Base-by-base conservation (phyloP, 2,888 invertebrate genomes). In the Anoplius nigerrimus region DNA sequence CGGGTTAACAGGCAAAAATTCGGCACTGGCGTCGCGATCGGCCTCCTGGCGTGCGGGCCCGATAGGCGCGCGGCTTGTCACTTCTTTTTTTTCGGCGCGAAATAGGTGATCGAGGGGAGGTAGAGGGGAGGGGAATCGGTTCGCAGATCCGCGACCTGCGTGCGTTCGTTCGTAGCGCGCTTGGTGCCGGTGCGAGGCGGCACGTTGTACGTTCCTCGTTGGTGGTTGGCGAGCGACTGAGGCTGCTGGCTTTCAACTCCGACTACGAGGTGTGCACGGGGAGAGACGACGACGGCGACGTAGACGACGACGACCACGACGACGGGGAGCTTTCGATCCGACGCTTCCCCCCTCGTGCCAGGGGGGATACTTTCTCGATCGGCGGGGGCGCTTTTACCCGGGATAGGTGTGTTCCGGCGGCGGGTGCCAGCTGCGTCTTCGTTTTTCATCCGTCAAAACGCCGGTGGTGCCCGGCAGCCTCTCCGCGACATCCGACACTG, bases 161-260 rank as follows among this genome's bases (percentile, higher is more conserved):
- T n/a, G n/a, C n/a, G n/a, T n/a, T 34, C 4, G 34, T 2, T 1
- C 34, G 34, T 24, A 6, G 24, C 6, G 6, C n/a, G 34, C 8
- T 6, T n/a, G 48, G 1, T 48, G 48, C 48, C 48, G 48, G 20
- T 48, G 34, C 20, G 48, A 34, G 34, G 34, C 11, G 34, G 34
- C 34, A 34, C 34, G 34, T 34, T 34, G 45, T 79, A 76, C 79
- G 78, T 79, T 76, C 78, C 72, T 72, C 82, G 79, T 63, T 81
- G 84, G 77, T 80, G 82, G 84, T 74, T 82, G 83, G 79, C 81
- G 79, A 78, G 75, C 77, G 78, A 86, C 86, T 86, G 86, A 86
- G 75, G 78, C 77, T 57, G 69, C 70, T 66, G 71, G 48, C 48
- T 74, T 74, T 76, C 78, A 68, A 76, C 79, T 73, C 71, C 78